Base-by-base conservation (phyloP, 1,140 invertebrate genomes). In the Chelonus insularis region DNA sequence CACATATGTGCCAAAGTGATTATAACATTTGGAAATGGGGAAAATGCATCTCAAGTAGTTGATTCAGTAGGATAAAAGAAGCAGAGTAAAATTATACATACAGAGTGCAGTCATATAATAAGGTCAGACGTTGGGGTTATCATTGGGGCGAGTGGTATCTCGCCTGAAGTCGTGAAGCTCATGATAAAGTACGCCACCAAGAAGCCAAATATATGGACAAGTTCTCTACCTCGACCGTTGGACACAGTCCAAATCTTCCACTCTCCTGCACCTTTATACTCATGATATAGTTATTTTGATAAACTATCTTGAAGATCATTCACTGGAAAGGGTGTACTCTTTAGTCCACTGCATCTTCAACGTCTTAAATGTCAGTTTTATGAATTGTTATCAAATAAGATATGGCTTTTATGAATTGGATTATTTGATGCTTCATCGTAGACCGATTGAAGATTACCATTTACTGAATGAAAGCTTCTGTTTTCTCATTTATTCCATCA, bases 101-200 rank as follows among this genome's bases (percentile, higher is more conserved):
- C 6, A 34, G 11, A 12, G 12, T 25, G 23, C 16, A 29, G 66
- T 73, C 72, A 76, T 76, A 76, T 75, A 76, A 76, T 75, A 74
- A 74, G 73, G 72, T 77, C 72, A 73, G 74, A 75, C 73, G 61
- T 36, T 51, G 66, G 58, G 75, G 75, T 76, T 74, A 75, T 76
- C 74, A 51, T 37, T 36, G 56, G 66, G 68, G 66, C 75, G 65
- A 69, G 66, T 34, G 56, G 21, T 56, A 56, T 56, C 54, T 56
- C 39, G 43, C 14, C 23, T 43, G 23, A 43, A 56, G 37, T 25
- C 21, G 51, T 18, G 32, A 54, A 54, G 51, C 34, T 39, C 14
- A 14, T n/a, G 72, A 74, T 74, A 74, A 72, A 75, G 61, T 39
- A 23, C 25, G 36, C 12, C 39, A 9, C 14, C 16, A 16, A 4